These are phyloP conservation scores for Hemitrygon akajei DNA, from an alignment of 2,797 vertebrate species.

Conservation along the genomic window DNA sequence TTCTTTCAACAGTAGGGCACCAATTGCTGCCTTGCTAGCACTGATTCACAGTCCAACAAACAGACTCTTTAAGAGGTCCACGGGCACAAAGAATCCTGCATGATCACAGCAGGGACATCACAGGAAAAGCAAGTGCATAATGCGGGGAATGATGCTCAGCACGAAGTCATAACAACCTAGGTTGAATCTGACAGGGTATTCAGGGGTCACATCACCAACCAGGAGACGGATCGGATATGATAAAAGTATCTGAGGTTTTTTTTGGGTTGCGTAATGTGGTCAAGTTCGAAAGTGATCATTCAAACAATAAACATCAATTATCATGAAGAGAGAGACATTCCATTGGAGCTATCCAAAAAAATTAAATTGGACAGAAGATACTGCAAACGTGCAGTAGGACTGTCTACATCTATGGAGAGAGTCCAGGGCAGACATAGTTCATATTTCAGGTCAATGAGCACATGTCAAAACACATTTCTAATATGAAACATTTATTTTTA, in stretches of 20 bases:
- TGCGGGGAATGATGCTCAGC: not conserved
- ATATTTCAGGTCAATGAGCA: not conserved
- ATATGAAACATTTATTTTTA: not conserved
- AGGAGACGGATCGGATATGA: too few species aligned
- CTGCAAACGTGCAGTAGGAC: not conserved
- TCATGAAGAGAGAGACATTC: not conserved
- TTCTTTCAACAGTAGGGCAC: not conserved
- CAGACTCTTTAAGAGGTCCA: not conserved
- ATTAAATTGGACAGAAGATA: not conserved
- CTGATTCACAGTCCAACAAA: not conserved
- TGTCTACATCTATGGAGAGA: not conserved
- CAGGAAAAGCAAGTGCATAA: not conserved
- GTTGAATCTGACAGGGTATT: not conserved
- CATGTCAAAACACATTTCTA: too few species aligned
- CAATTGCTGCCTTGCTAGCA: not conserved
- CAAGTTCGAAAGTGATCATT: not conserved
- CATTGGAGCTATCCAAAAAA: not conserved
- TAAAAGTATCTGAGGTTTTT: too few species aligned
- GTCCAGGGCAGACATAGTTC: not conserved
- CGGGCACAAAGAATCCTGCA: not conserved
- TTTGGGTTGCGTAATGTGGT: not conserved
- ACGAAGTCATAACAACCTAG: not conserved
- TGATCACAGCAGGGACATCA: not conserved
- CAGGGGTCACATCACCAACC: not conserved
- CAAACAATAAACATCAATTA: not conserved